These are phyloP conservation scores for Drosophila insularis DNA, from an alignment of 1,140 invertebrate species.

Conservation along the genomic window DNA sequence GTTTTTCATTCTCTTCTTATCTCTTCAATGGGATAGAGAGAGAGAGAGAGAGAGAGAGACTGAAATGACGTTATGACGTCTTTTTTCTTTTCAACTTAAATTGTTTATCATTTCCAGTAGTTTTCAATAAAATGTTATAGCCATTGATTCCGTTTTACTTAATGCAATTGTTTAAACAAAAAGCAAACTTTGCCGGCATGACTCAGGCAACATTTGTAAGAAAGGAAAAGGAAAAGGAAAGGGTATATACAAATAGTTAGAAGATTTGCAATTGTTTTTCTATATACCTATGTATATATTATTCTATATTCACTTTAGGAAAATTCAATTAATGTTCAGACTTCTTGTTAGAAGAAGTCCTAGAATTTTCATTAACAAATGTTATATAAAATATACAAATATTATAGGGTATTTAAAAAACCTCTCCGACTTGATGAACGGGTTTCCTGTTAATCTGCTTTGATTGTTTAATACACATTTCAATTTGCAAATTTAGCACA, in stretches of 20 bases:
- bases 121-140: background rate
- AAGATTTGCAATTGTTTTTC: conserved; percentile 25
- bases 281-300: no score
- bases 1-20: background rate
- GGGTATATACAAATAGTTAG: background rate
- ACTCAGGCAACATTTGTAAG: conserved; percentile 27
- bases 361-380: no score
- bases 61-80: background rate
- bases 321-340: no score
- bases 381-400: no score
- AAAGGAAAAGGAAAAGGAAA: background rate
- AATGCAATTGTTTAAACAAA: conserved; percentile 32
- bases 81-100: background rate
- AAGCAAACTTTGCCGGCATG: conserved; percentile 18
- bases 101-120: conserved; percentile 6
- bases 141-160: conserved; percentile 36
- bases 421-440: background rate
- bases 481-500: conserved; percentile 53
- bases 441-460: conserved; percentile 15
- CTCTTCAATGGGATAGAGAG: background rate
- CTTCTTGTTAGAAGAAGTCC: no score
- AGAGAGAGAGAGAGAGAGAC: background rate
- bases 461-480: conserved; percentile 21
- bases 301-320: no score
- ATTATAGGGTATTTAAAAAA: conserved; percentile 25